Base-by-base conservation (phyloP, 2,113 vertebrate species). In the Myrmecophaga tridactyla region DNA sequence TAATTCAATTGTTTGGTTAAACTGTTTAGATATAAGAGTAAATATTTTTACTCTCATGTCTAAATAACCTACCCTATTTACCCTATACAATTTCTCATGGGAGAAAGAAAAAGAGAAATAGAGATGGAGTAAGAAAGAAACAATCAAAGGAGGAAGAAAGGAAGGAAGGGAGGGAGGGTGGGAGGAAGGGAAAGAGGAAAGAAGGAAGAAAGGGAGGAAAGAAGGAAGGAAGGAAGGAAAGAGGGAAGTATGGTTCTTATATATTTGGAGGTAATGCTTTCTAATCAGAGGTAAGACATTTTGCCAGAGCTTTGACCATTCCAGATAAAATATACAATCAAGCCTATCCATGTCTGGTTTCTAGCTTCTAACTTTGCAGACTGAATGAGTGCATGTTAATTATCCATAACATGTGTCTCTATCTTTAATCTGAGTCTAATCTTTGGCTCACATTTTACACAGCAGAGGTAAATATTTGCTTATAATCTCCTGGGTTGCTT, bases 401-500 rank as follows among this genome's bases (percentile, higher is more conserved):
- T 34, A 90, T 73, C 60, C 63, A 6, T 25, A 83, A 65, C 17
- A 36, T 4, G 36, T 31, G 60, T 60, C 76, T 36, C 86, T 86
- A 63, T 92, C 67, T 96, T 23, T 25, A 86, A 13, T 86, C 39
- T 92, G 56, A 92, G 51, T 27, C 62, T 65, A 43, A 75, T 92
- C 53, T 93, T 81, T 88, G 77, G 29, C 63, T 91, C 67, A 60
- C 15, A 56, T 82, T 92, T 86, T 53, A 75, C 56, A 86, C 63
- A 94, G 34, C 39, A 72, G 48, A 89, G 60, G 36, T 86, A 92
- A 92, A 88, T 88, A 83, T 84, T 95, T 89, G 46, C 51, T 76
- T 96, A 36, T 63, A 63, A 67, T 18, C 39, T 80, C 41, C 17
- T 80, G 85, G 65, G n/a, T 77, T 80, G 86, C 31, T 89, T 75